These are phyloP conservation scores for Villa cingulata DNA, from an alignment of 2,888 invertebrate genomes.

Conservation along the genomic window DNA sequence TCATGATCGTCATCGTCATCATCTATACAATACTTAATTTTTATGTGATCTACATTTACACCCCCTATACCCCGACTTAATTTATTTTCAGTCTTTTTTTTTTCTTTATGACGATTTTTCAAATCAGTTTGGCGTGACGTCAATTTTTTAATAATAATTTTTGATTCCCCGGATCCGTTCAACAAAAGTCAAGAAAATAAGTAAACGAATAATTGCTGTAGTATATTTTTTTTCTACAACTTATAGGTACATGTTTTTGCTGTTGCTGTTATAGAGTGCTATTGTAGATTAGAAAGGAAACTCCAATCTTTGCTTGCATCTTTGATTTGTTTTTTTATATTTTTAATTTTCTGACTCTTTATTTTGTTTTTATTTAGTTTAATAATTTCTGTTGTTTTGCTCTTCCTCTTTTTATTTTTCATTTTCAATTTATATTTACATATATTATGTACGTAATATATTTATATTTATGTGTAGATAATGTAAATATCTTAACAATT, in stretches of 20 bases:
- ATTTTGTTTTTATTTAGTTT: too few relatives aligned
- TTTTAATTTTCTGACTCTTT: neutral
- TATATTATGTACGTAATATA: neutral
- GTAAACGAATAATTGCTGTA: too few relatives aligned
- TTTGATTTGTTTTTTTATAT: neutral
- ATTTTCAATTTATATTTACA: slow-evolving; percentile 2
- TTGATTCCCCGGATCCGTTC: too few relatives aligned
- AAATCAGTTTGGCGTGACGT: slow-evolving; percentile 8
- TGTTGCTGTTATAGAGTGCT: too few relatives aligned
- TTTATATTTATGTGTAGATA: too few relatives aligned
- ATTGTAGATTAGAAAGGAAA: neutral
- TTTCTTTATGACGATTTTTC: slow-evolving; percentile 4
- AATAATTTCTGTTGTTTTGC: neutral
- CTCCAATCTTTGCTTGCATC: neutral
- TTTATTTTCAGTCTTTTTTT: neutral
- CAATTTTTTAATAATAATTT: slow-evolving; percentile 2
- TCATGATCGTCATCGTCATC: too few relatives aligned
- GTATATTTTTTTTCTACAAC: too few relatives aligned
- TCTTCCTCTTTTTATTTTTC: neutral
- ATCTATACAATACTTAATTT: too few relatives aligned
- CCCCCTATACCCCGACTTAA: neutral
- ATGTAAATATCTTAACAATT: too few relatives aligned
- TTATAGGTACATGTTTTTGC: too few relatives aligned
- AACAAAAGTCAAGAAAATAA: too few relatives aligned
- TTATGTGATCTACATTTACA: neutral